Evolutionary conservation across 2,888 invertebrate genomes (phyloP).

Genomic region (Andricus quercusramuli): DNA sequence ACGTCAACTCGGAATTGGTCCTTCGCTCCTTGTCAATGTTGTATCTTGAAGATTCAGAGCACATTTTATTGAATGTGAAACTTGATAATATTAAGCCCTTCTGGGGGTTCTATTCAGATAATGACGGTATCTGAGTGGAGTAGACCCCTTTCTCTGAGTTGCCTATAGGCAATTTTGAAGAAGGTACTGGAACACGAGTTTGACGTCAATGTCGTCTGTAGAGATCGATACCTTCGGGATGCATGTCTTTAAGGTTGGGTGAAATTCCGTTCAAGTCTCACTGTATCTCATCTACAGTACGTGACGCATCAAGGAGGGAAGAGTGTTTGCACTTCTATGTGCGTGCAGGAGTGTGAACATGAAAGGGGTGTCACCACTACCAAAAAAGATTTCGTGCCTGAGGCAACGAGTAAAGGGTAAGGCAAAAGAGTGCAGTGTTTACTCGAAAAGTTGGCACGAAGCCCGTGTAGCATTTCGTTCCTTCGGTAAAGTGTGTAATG

Average conservation of each 20-base stretch:
- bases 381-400: slow-evolving; percentile 16
- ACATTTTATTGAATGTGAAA: not conserved
- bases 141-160: not conserved
- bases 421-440: slow-evolving; percentile 1
- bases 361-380: not conserved
- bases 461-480: slow-evolving; percentile 2
- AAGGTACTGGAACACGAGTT: slow-evolving; percentile 7
- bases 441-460: slow-evolving; percentile 8
- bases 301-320: not conserved
- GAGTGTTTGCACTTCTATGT: not conserved
- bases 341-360: not conserved
- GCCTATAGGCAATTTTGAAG: not conserved
- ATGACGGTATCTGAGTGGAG: not conserved
- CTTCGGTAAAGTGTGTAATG: slow-evolving; percentile 14
- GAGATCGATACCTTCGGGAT: not conserved
- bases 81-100: not conserved
- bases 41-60: not conserved
- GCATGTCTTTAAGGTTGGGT: no score
- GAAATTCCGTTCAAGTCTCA: not conserved
- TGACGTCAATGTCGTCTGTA: not conserved
- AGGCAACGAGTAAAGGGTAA: not conserved
- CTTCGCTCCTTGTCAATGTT: no score
- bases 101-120: not conserved
- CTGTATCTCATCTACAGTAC: not conserved
- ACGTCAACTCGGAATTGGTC: no score